Base-by-base conservation (phyloP, 2,113 vertebrate species). In the Catharus minimus region DNA sequence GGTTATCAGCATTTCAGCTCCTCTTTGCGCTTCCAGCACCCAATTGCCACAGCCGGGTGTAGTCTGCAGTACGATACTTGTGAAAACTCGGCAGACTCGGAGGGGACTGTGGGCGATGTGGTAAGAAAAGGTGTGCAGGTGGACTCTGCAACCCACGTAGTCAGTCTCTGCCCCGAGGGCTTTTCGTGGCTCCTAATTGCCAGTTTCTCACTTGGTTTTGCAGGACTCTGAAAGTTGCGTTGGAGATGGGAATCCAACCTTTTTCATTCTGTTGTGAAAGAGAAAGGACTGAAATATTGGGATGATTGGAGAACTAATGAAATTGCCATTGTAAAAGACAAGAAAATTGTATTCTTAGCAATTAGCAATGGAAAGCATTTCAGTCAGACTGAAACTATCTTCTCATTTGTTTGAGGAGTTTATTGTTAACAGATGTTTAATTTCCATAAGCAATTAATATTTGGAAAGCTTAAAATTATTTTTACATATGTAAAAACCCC, bases 341-440 rank as follows among this genome's bases (percentile, higher is more conserved):
- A 74, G 67, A 88, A 91, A 68, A 82, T 47, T 4, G 74, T 62
- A 58, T 88, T 93, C 65, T 61, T 86, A 78, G 66, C 57, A 92
- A 68, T 92, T 94, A 69, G 47, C 58, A 82, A 58, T 46, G 58
- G 67, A 93, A 93, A 66, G 62, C 58, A 30, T 90, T 95, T 90
- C 53, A 62, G 62, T 84, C 50, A 82, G 76, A 68, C 61, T 75
- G 86, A 88, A 92, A 88, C 26, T 15, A 41, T 82, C 20, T 78
- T 82, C 83, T 90, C 19, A 33, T 83, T 92, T 83, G 43, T 77
- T 67, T 52, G 32, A 47, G 67, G 64, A 75, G n/a, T 77, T 89
- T 79, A 89, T 94, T 86, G 77, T 75, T 90, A 90, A 62, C 90
- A 93, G 86, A 88, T 93, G 84, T 64, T 87, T 93, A 87, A 87